phyloP scores from a whole-genome alignment of 1,140 invertebrate species.

The Ceratoteleas bidentatus region DNA sequence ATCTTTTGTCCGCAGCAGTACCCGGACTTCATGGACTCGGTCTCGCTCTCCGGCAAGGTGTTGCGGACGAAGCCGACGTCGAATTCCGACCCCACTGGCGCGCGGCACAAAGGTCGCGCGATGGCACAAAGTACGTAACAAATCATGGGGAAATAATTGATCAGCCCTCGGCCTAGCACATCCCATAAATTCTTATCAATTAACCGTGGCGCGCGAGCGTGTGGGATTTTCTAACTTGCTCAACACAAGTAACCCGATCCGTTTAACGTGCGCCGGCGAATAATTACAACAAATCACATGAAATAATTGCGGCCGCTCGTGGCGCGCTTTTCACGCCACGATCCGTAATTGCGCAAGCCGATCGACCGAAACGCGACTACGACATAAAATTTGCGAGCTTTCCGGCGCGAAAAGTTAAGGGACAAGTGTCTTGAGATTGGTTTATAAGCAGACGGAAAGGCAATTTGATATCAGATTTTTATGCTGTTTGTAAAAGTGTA shows the following conservation, averaged over 20 bases:
- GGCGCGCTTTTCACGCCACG: constrained; percentile 24
- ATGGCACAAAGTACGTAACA: constrained; percentile 82
- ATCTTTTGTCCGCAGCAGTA: constrained; percentile 1
- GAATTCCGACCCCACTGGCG: constrained; percentile 70
- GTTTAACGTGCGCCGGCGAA: constrained; percentile 32
- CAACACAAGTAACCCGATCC: constrained; percentile 47
- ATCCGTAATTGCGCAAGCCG: constrained; percentile 47
- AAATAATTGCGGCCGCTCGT: constrained; percentile 44
- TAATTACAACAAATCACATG: constrained; percentile 57
- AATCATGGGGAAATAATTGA: constrained; percentile 61
- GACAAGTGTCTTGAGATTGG: neutral
- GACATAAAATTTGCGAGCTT: too few relatives aligned
- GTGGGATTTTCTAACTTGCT: constrained; percentile 16
- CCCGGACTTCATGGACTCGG: constrained; percentile 64
- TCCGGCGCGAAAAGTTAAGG: neutral
- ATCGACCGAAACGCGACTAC: neutral
- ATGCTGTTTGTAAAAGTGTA: too few relatives aligned
- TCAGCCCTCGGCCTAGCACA: constrained; percentile 4
- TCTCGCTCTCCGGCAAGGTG: constrained; percentile 67
- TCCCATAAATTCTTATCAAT: constrained; percentile 40
- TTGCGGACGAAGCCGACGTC: constrained; percentile 72
- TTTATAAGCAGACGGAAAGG: constrained; percentile 36
- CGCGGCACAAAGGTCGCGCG: constrained; percentile 74
- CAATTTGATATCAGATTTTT: neutral
- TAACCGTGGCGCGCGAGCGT: constrained; percentile 21